A percentile compares a stretch with the other conserved stretches of the same genome.
Evolutionary conservation across 1,140 invertebrate genomes (phyloP).

Genomic region (Temnothorax nylanderi): DNA sequence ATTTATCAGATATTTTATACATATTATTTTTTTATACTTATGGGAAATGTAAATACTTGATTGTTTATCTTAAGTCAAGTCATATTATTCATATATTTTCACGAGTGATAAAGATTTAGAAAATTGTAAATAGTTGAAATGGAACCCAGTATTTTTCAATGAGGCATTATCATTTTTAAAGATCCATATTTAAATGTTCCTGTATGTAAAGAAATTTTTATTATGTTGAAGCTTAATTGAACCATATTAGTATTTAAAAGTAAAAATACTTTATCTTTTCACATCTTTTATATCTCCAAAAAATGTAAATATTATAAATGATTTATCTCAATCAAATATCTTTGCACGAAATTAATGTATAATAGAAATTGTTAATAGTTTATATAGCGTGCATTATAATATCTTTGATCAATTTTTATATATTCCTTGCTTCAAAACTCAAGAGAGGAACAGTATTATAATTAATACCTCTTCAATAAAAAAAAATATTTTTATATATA

Average conservation of each 20-base stretch:
- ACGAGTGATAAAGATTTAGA: neutral
- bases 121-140: constrained; percentile 31
- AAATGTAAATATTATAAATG: constrained; percentile 30
- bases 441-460: neutral
- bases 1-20: constrained; percentile 25
- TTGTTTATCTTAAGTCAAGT: constrained; percentile 22
- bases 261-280: constrained; percentile 8
- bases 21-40: constrained; percentile 50
- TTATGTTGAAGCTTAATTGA: constrained; percentile 1
- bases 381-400: constrained; percentile 30
- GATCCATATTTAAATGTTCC: neutral
- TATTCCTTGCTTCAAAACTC: neutral
- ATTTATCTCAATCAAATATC: neutral
- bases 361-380: constrained; percentile 30
- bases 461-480: neutral
- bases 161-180: neutral
- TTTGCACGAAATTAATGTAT: neutral
- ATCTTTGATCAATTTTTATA: constrained; percentile 9
- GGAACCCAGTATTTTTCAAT: constrained; percentile 10
- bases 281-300: constrained; percentile 19
- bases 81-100: constrained; percentile 23
- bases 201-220: neutral
- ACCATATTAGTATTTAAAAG: neutral
- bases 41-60: constrained; percentile 21
- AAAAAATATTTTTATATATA: constrained; percentile 19